Evolutionary conservation across 2,888 invertebrate genomes (phyloP), one percentile per base, ranked within the genome.

Genomic region (Acrocyrtus sp.): DNA sequence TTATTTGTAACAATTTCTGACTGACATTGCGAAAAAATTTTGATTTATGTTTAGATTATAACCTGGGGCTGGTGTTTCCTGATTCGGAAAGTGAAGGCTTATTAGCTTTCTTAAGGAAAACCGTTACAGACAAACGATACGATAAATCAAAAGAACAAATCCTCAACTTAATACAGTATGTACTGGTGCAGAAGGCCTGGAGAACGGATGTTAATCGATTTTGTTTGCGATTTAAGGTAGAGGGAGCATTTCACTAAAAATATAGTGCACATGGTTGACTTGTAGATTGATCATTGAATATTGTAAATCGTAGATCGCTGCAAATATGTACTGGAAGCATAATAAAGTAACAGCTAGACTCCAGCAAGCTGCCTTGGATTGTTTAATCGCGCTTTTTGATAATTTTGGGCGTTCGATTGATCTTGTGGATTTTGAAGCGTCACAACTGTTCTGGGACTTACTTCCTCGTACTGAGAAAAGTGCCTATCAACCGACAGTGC

Each of bases 341-440:
- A 34, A 10, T 47, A 73, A 54, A 3, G 81, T 80, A 53, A 39
- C 77, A 10, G 69, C 81, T 0, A 73, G 68, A 54, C 34, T 74
- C n/a, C 78, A 81, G 29, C 75, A 78, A 57, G 58, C 68, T 22
- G 76, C 80, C 1, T 19, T 80, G 19, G 76, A 78, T n/a, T 74
- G 75, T 21, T 41, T 81, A 0, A 63, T 77, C 17, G 43, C 70
- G 0, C 22, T 81, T 6, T 63, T 78, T 19, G 70, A 74, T 21
- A 70, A 69, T 12, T 79, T 74, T 69, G 65, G 68, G 6, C 10
- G 50, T 12, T 17, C 17, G 0, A 21, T 80, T 6, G 67, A 72
- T 27, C 15, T 48, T 3, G n/a, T n/a, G 3, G 72, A 75, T 1
- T 68, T 76, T 21, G 78, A 74, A 2, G 26, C 72, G 6, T 10